A percentile compares a stretch with the other conserved stretches of the same genome.
Conservation (phyloP, 1,140 invertebrate genomes). For the Calycopis cecrops region DNA sequence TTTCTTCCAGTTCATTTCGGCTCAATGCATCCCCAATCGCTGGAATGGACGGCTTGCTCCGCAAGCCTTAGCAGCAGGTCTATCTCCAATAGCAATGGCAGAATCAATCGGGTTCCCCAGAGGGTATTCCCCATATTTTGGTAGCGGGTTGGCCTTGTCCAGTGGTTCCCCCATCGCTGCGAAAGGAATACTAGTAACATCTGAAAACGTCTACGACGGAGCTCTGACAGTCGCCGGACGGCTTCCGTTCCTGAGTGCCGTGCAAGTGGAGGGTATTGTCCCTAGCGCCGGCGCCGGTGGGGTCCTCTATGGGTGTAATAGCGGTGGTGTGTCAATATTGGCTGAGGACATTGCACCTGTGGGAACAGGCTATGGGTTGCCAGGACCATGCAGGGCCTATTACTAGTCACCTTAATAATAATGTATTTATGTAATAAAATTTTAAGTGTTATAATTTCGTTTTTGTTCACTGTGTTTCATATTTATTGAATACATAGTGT, state of each 20-base stretch:
- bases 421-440: too few relatives aligned
- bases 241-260: not conserved
- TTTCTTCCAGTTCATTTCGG: not conserved
- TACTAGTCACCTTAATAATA: too few relatives aligned
- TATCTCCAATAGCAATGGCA: conserved; percentile 1
- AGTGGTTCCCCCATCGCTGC: conserved; percentile 6
- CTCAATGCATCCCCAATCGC: not conserved
- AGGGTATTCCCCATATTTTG: not conserved
- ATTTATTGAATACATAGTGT: too few relatives aligned
- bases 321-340: not conserved
- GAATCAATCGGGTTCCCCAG: not conserved
- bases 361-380: not conserved
- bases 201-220: not conserved
- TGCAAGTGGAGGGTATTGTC: conserved; percentile 4
- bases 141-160: not conserved
- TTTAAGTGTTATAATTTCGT: too few relatives aligned
- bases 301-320: not conserved
- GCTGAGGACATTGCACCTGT: not conserved
- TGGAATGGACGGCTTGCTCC: not conserved
- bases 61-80: not conserved
- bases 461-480: too few relatives aligned
- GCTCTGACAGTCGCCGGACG: not conserved
- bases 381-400: too few relatives aligned
- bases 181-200: conserved; percentile 1
- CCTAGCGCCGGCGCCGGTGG: conserved; percentile 6